Evolutionary conservation across 2,888 invertebrate species (phyloP), one percentile per base, ranked within the genome.

Genomic region (Papilio elwesi): DNA sequence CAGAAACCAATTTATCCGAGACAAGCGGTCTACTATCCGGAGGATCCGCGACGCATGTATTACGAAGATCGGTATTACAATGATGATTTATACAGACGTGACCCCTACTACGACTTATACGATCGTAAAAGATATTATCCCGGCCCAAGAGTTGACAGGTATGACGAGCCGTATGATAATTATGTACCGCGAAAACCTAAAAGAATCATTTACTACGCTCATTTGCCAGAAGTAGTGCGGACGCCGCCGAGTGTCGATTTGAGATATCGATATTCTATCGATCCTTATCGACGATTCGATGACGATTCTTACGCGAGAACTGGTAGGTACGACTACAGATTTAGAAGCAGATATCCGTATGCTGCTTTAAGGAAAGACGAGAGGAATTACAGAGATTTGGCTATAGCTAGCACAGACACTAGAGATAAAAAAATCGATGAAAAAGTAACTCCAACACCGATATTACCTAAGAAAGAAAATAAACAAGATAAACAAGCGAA

Each of bases 201-300:
- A 79, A 93, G 96, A 73, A 95, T 96, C 70, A 95, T 96, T 72
- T 96, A 96, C 81, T 96, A 96, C 78, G 96, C 96, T 0, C 96
- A 96, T 82, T 86, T 96, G 47, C 96, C 96, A 11, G 96, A 96
- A 85, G 95, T 96, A 6, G 95, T 96, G 0, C 90, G 96, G 69
- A 94, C 95, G 36, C 95, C 95, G 26, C 94, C 95, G 10, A 94
- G 92, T 78, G 94, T 95, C 11, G 95, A 94, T 82, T 83, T 94
- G 52, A 87, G 94, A 68, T 95, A 95, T 79, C 88, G 95, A 78
- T 95, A 94, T 78, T 87, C 90, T 0, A 85, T 82, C 0, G 94
- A 93, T 75, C 92, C 94, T 11, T 92, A 93, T 77, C 87, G 90
- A 71, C 89, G 92, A 2, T 86, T 80, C 67, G 92, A 92, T 9